Evolutionary conservation across 2,797 vertebrate genomes (phyloP).

Genomic region (Myotis vivesi): DNA sequence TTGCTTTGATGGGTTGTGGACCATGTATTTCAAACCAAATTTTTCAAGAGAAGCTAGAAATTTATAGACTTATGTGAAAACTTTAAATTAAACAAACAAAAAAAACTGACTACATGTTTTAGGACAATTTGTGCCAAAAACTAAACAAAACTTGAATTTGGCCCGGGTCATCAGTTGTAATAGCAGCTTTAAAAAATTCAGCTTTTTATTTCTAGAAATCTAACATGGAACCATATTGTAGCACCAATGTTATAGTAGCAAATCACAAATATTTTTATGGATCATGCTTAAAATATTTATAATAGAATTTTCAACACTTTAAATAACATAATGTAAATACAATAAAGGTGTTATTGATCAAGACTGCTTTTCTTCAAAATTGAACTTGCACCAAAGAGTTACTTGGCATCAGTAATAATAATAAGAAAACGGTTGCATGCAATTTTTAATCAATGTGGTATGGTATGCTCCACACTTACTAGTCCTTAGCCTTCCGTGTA

Average conservation of each 20-base stretch:
- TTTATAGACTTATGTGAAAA: background rate
- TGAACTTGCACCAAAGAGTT: background rate
- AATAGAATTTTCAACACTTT: background rate
- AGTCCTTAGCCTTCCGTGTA: conserved; percentile 17
- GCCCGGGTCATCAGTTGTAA: background rate
- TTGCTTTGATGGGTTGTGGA: background rate
- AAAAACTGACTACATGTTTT: background rate
- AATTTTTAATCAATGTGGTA: conserved; percentile 12
- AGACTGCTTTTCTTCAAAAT: background rate
- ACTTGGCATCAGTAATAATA: background rate
- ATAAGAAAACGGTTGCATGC: background rate
- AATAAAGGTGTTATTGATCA: background rate
- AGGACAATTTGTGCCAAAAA: background rate
- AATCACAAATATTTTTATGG: background rate
- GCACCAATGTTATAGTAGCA: background rate
- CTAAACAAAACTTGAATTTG: background rate
- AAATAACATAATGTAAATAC: background rate
- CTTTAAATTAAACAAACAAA: background rate
- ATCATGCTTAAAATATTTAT: background rate
- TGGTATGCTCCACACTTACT: background rate
- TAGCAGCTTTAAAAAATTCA: background rate
- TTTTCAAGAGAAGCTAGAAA: background rate
- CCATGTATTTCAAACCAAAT: background rate
- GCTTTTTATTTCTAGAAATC: background rate
- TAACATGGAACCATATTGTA: background rate